Percentiles rank a stretch among this genome's conserved stretches.
Evolutionary conservation across 1,140 invertebrate species (phyloP).

Genomic region (Leptinotarsa defecta): DNA sequence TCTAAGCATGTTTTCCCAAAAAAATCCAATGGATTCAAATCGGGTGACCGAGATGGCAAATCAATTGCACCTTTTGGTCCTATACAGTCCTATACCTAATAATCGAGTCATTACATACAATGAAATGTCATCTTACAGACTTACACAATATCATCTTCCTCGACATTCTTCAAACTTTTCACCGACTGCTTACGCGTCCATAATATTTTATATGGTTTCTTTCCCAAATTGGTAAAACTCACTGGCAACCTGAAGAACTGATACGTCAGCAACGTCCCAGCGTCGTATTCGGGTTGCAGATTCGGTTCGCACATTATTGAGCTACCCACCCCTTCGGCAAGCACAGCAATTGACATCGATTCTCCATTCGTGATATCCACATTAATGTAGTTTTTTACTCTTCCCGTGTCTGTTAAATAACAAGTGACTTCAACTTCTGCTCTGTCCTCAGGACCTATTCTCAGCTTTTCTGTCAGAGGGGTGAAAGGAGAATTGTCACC

Average conservation of each 20-base stretch:
- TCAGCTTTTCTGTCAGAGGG: constrained; percentile 20
- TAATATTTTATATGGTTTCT: constrained; percentile 48
- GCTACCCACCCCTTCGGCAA: constrained; percentile 55
- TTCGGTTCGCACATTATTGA: constrained; percentile 54
- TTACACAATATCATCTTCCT: not conserved
- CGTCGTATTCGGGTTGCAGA: constrained; percentile 55
- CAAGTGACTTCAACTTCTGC: constrained; percentile 37
- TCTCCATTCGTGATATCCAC: constrained; percentile 50
- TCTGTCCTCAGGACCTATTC: constrained; percentile 44
- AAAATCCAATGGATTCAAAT: too few relatives aligned
- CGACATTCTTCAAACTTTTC: constrained; percentile 34
- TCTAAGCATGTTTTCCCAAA: too few relatives aligned
- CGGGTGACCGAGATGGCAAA: too few relatives aligned
- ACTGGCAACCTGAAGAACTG: constrained; percentile 50
- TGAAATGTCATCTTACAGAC: not conserved
- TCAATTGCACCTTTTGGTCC: too few relatives aligned
- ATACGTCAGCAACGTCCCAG: constrained; percentile 53
- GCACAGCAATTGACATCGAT: constrained; percentile 24
- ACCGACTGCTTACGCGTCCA: constrained; percentile 41
- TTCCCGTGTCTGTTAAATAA: constrained; percentile 51
- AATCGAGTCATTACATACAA: not conserved
- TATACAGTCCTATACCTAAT: too few relatives aligned
- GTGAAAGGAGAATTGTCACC: constrained; percentile 23
- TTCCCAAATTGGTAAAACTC: constrained; percentile 54
- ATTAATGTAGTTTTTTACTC: constrained; percentile 48